Base-by-base conservation (phyloP, 2,113 vertebrate species). In the Callipepla squamata region DNA sequence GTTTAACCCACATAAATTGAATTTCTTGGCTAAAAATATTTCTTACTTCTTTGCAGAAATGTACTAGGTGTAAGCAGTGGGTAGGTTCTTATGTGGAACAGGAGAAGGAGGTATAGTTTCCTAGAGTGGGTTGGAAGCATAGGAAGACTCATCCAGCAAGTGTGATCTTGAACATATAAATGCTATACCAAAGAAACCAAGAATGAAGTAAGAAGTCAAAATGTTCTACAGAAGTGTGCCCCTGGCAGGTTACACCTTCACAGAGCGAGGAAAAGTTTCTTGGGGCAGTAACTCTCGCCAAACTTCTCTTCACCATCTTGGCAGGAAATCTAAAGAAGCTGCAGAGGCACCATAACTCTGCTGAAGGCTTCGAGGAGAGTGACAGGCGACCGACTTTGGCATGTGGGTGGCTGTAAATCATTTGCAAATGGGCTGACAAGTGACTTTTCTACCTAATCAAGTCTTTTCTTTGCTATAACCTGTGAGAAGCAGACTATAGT, bases 21-120 rank as follows among this genome's bases (percentile, higher is more conserved):
- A 50, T 9, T 77, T 81, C 9, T 7, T 21, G 34, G 16, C 28
- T 72, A 84, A 84, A 87, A 76, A 70, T 77, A 67, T 59, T 73
- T 87, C 47, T 88, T 77, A 26, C 57, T 80, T 73, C 51, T 65
- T 82, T 82, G 69, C 30, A 55, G 61, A 94, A 92, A 69, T 45
- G n/a, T 87, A 30, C 55, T 58, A 89, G n/a, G 40, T 79, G 38
- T 70, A 92, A 93, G 59, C 45, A 59, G 59, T 50, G 44, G 47
- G 38, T 82, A 77, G 58, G 58, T 45, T 83, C 62, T 80, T 86
- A 22, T 32, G n/a, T 65, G 23, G 51, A 92, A 28, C 9, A 32
- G 38, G 6, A 89, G 76, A 86, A 81, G 58, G 58, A 79, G 18
- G 19, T 42, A 62, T 50, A 89, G 14, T 9, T 73, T 93, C 26